A percentile compares a stretch with the other conserved stretches of the same genome.
phyloP scores from a whole-genome alignment of 2,888 invertebrate genomes.

The Eupithecia insigniata region DNA sequence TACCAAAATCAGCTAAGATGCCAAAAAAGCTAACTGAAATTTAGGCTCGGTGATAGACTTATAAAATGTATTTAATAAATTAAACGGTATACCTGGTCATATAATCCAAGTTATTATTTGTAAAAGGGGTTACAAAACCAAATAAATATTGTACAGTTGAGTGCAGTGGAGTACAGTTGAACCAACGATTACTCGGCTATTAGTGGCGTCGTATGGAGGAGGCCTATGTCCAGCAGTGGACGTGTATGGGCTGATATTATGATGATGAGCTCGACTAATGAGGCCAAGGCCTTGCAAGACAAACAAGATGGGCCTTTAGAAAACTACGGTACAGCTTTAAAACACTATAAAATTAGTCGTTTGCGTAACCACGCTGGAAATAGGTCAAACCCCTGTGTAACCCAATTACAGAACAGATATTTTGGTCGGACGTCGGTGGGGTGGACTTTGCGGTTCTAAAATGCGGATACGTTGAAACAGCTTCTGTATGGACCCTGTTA shows the following conservation, averaged over 20 bases:
- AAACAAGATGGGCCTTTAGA: not conserved
- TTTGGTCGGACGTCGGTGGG: slow-evolving; percentile 10
- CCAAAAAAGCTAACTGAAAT: too few relatives aligned
- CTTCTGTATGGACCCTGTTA: not conserved
- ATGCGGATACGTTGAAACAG: slow-evolving; percentile 12
- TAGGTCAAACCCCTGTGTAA: slow-evolving; percentile 48
- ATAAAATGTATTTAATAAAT: too few relatives aligned
- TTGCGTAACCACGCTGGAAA: slow-evolving; percentile 34
- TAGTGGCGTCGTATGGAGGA: too few relatives aligned
- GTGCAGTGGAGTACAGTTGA: not conserved
- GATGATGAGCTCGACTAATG: not conserved
- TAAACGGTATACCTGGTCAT: too few relatives aligned
- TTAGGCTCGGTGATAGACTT: too few relatives aligned
- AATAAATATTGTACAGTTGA: not conserved
- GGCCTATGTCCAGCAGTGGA: too few relatives aligned
- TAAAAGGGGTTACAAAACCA: too few relatives aligned
- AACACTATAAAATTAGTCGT: slow-evolving; percentile 23
- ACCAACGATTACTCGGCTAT: too few relatives aligned
- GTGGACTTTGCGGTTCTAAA: slow-evolving; percentile 4
- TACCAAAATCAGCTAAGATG: too few relatives aligned
- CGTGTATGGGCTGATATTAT: too few relatives aligned
- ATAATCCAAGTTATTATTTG: too few relatives aligned
- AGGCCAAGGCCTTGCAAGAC: not conserved
- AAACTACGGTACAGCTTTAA: not conserved
- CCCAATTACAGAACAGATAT: slow-evolving; percentile 38